These are phyloP conservation scores for Ptilonorhynchus violaceus DNA, from an alignment of 2,113 vertebrate species.

Conservation along the genomic window DNA sequence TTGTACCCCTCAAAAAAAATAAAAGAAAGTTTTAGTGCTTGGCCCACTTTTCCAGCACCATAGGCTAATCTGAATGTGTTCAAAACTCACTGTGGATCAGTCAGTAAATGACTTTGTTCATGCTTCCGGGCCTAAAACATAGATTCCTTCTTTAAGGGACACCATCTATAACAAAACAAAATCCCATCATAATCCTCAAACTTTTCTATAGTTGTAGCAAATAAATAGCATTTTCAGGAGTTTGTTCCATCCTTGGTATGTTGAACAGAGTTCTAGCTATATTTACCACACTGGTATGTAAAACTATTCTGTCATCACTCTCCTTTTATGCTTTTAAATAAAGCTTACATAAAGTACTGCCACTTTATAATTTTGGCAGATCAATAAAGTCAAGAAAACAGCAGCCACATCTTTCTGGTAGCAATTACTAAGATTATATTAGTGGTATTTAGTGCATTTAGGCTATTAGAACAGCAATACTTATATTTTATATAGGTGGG, in stretches of 20 bases:
- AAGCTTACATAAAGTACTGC: constrained; percentile 47
- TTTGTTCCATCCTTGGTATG: constrained; percentile 19
- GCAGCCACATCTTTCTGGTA: constrained; percentile 8
- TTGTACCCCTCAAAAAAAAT: background rate
- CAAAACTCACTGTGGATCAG: background rate
- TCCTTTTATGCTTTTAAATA: constrained; percentile 58
- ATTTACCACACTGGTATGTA: constrained; percentile 41
- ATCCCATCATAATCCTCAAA: background rate
- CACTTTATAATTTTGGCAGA: constrained; percentile 27
- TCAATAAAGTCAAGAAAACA: constrained; percentile 44
- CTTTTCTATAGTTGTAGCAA: background rate
- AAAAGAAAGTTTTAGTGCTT: background rate
- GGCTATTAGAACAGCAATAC: constrained; percentile 10
- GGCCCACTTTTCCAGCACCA: background rate
- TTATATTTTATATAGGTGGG: constrained; percentile 56
- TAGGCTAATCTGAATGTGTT: background rate
- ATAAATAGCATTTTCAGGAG: constrained; percentile 6
- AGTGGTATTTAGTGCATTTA: constrained; percentile 35
- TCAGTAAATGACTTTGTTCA: background rate
- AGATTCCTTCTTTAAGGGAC: background rate
- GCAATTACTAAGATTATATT: constrained; percentile 28
- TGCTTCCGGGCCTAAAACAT: background rate
- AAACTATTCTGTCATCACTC: constrained; percentile 48
- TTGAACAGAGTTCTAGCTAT: constrained; percentile 20
- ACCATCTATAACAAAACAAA: background rate